Evolutionary conservation across 2,888 invertebrate genomes (phyloP), one percentile per base, ranked within the genome.

Genomic region (Nebria salina): DNA sequence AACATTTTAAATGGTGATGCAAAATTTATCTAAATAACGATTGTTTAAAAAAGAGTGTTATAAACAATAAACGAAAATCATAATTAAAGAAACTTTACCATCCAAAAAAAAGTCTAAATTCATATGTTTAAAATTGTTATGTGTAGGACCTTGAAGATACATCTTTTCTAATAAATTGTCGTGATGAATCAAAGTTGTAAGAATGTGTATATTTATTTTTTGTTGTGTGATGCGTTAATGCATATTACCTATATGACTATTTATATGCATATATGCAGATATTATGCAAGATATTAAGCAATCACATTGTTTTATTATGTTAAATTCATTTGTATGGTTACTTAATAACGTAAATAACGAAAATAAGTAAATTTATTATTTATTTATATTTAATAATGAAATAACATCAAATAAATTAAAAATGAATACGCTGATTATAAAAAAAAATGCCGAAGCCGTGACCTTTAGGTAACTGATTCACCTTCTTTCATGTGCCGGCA

Each of bases 161-260:
- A n/a, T 65, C 26, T 54, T 34, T 25, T 26, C 64, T 15, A 34
- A 65, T 68, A 68, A 68, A 68, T 68, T 68, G 25, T 68, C 15
- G 68, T 68, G 54, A 54, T 68, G 68, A 68, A 25, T 68, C 25
- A 68, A 68, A 15, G 13, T 13, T 73, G 73, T 65, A 65, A 64
- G 72, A 73, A 73, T 72, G 78, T 72, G 70, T 43, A 70, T 20
- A 2, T 43, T 9, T 43, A 9, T 76, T 68, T 66, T 76, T 65
- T 26, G 64, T 20, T 13, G 74, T 54, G 2, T 54, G 54, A 11
- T 54, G 54, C 54, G 8, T 54, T 54, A 2, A 54, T 54, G 54
- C 54, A 54, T 54, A 54, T 54, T 54, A 54, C 54, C 54, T 54
- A 11, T 54, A 54, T 54, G 54, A 8, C 13, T 54, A 54, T 54